A percentile compares a stretch with the other conserved stretches of the same genome.
phyloP scores from a whole-genome alignment of 2,888 invertebrate species.

The Pachymerium ferrugineum region DNA sequence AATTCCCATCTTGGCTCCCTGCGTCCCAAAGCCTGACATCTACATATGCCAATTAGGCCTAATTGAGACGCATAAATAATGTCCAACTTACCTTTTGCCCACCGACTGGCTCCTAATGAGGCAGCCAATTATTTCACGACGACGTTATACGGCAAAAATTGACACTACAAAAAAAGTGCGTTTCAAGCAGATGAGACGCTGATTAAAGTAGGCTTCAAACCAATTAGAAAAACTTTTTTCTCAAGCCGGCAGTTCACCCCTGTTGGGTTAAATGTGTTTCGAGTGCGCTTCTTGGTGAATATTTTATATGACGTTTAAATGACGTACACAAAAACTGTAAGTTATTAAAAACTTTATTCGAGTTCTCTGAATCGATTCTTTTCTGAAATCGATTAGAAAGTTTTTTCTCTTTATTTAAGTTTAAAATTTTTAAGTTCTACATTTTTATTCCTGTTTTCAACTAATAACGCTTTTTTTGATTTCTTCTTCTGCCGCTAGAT shows the following conservation, averaged over 20 bases:
- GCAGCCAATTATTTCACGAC: constrained; percentile 27
- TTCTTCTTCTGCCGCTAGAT: neutral
- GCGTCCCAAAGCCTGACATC: constrained; percentile 27
- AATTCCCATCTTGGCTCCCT: constrained; percentile 27
- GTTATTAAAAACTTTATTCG: no score
- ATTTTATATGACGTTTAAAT: no score
- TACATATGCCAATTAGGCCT: constrained; percentile 27
- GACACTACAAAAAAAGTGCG: neutral
- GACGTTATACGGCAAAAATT: constrained; percentile 22
- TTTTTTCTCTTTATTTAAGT: no score
- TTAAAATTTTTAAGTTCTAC: no score
- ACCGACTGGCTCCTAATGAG: constrained; percentile 25
- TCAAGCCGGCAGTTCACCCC: no score
- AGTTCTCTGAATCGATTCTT: no score
- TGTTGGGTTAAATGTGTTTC: no score
- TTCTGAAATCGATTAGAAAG: no score
- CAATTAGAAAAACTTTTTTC: neutral
- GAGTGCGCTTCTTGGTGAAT: no score
- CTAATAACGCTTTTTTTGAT: neutral
- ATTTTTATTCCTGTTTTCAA: no score
- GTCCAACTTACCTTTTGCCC: constrained; percentile 27
- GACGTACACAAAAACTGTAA: no score
- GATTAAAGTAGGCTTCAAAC: constrained; percentile 23
- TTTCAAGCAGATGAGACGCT: constrained; percentile 27
- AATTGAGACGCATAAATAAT: constrained; percentile 27